Percentiles rank a stretch among this genome's conserved stretches.
These are phyloP conservation scores for Lepetodrilus schrolli DNA, from an alignment of 2,888 invertebrate species.

Conservation along the genomic window DNA sequence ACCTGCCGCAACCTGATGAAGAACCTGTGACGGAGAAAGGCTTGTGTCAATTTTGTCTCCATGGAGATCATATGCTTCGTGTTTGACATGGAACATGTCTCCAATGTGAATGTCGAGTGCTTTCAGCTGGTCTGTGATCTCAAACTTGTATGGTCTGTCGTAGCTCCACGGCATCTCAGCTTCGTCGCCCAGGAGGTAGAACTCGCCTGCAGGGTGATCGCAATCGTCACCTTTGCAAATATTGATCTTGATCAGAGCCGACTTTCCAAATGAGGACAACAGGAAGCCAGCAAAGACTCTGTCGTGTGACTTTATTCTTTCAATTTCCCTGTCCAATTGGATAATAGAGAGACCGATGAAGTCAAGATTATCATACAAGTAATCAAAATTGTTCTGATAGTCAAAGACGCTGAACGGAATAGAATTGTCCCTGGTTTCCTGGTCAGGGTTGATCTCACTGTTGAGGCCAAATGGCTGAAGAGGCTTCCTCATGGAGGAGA, in stretches of 20 bases:
- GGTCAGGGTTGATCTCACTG: conserved; percentile 43
- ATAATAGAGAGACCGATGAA: conserved; percentile 34
- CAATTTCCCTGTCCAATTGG: conserved; percentile 33
- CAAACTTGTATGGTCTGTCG: conserved; percentile 44
- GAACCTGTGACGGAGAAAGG: too few species aligned
- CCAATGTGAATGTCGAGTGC: conserved; percentile 35
- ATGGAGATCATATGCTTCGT: conserved; percentile 32
- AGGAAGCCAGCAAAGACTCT: conserved; percentile 32
- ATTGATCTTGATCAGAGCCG: conserved; percentile 30
- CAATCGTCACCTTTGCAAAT: conserved; percentile 26
- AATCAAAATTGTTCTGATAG: conserved; percentile 35
- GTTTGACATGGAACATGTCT: conserved; percentile 35
- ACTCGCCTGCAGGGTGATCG: conserved; percentile 36
- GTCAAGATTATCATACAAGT: conserved; percentile 36
- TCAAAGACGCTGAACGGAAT: conserved; percentile 43
- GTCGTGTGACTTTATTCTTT: conserved; percentile 11
- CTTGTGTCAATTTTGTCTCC: conserved; percentile 28
- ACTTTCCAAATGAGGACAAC: conserved; percentile 29
- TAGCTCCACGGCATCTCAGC: conserved; percentile 44
- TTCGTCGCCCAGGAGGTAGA: conserved; percentile 43
- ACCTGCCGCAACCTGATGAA: conserved; percentile 38
- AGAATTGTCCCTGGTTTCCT: conserved; percentile 42
- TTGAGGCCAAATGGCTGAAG: conserved; percentile 44
- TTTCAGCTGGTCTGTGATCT: conserved; percentile 41
- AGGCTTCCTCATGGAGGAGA: conserved; percentile 39